Base-by-base conservation (phyloP, 2,113 vertebrate genomes). In the Piliocolobus tephrosceles region DNA sequence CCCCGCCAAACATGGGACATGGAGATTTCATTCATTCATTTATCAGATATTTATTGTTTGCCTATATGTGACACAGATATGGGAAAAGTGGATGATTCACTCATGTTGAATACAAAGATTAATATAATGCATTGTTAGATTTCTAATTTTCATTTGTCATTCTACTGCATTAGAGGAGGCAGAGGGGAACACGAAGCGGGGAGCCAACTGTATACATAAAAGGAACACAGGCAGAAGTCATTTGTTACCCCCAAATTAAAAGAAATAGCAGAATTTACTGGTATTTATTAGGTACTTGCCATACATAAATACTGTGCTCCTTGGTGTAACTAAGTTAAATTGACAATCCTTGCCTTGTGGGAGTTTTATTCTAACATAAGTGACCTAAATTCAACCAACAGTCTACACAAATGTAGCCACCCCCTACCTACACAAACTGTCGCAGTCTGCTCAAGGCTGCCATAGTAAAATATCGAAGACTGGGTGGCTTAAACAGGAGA, bases 301-400 rank as follows among this genome's bases (percentile, higher is more conserved):
- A 96, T 88, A 88, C 7, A 47, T 25, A 91, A 97, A 91, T 75
- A 80, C 6, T 72, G 27, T 27, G 23, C 70, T 91, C 25, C 58
- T 79, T 79, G 76, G 78, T 43, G 5, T 66, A 94, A 68, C 20
- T 78, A 79, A 55, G 6, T 78, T 84, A 87, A 81, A 38, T 27
- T 30, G 90, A 85, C 45, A 92, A 43, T 58, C 32, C 8, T 81
- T 66, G 75, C 57, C 80, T 95, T 75, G 17, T 90, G 72, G 79
- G 83, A 91, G 38, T 91, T 88, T 58, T 38, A 40, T 57, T 84
- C 43, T 85, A 81, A 92, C 14, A 85, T 0, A 13, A 35, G 52
- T 81, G 79, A 91, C 43, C 90, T 93, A 90, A 89, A 97, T 95
- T 86, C 80, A 91, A 61, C 38, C n/a, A 92, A 75, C n/a, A 75